phyloP scores from a whole-genome alignment of 2,888 invertebrate species.

The Parascotia fuliginaria region DNA sequence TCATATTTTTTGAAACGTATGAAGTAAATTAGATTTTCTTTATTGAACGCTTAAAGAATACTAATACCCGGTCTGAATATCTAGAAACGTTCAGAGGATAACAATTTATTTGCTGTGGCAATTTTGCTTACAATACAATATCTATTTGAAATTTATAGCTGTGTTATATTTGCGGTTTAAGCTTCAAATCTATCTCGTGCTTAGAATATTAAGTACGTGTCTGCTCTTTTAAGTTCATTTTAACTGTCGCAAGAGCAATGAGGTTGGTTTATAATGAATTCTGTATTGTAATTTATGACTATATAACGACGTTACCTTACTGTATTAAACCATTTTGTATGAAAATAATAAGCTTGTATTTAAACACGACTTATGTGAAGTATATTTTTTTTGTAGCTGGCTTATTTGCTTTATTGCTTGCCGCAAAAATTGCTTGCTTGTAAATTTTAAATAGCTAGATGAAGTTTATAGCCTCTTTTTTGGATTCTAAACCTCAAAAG shows the following conservation, averaged over 20 bases:
- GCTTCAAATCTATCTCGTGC: slow-evolving; percentile 1
- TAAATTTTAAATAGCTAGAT: too few species aligned
- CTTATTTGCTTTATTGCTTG: too few species aligned
- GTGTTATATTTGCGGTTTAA: background rate
- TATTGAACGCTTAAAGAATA: slow-evolving; percentile 23
- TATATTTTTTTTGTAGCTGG: too few species aligned
- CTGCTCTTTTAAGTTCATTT: background rate
- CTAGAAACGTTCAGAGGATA: background rate
- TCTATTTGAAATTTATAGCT: background rate
- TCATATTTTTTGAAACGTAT: slow-evolving; percentile 11
- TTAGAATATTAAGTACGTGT: background rate
- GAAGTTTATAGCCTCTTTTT: too few species aligned
- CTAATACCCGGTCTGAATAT: slow-evolving; percentile 16
- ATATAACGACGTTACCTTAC: background rate
- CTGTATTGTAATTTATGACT: background rate
- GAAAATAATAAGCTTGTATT: too few species aligned
- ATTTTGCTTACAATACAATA: background rate
- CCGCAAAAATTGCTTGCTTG: too few species aligned
- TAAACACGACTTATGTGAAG: too few species aligned
- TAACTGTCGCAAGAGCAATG: background rate
- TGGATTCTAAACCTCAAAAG: too few species aligned
- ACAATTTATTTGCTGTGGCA: background rate
- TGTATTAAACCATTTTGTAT: too few species aligned
- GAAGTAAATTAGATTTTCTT: slow-evolving; percentile 26
- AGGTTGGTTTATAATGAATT: background rate